Base-by-base conservation (phyloP, 2,888 invertebrate species). In the Eucriotettix oculatus region DNA sequence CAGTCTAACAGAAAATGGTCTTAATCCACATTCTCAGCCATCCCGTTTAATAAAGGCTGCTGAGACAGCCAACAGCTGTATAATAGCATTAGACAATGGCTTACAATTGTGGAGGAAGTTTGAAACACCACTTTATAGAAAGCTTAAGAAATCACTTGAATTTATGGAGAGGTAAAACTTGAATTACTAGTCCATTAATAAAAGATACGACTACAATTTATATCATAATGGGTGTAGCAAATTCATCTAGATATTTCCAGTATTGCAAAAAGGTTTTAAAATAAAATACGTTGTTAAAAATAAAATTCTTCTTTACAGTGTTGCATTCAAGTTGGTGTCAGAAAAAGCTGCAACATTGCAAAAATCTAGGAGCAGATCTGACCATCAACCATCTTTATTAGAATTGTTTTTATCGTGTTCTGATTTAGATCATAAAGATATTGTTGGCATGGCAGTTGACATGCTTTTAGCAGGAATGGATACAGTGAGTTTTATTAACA, bases 381-480 rank as follows among this genome's bases (percentile, higher is more conserved):
- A 16, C 53, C 60, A 64, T 10, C 71, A 75, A 43, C 69, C 71
- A 55, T 84, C 84, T 1, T 73, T 91, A 12, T 71, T 92, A 54
- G 79, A 81, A 62, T 79, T 79, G 29, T 91, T 90, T 72, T 71
- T 91, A 7, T 74, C 79, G 59, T 83, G 84, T 62, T 77, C 84
- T 0, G 81, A 83, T 66, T 70, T 90, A 9, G 85, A 89, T 71
- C 74, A 82, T 17, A 86, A 85, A 69, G 92, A 93, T 72, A 78
- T 92, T n/a, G 77, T 85, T 55, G 90, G 90, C 60, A 86, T 90
- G 78, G 82, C 87, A 61, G 85, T 87, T 52, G 93, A 94, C 72
- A 82, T 91, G 69, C 72, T 93, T 40, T 78, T 93, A 69, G 93
- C 90, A 58, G 90, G 91, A 60, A 83, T 92, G 60, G 92, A 93